Evolutionary conservation across 2,888 invertebrate species (phyloP).

Genomic region (Brachynemurus nebulosus): DNA sequence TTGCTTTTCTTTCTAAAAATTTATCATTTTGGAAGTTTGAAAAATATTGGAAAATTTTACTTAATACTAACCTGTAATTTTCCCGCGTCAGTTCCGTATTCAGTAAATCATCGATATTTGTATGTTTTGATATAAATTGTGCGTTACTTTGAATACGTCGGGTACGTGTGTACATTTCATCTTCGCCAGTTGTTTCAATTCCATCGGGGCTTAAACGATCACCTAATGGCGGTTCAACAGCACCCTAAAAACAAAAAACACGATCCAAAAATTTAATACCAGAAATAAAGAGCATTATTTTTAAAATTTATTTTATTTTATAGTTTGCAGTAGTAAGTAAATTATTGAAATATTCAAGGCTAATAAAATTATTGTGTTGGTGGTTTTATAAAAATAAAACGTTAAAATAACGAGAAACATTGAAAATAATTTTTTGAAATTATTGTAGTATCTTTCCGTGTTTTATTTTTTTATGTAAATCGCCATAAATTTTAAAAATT

Average conservation of each 20-base stretch:
- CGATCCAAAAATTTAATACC: too few species aligned
- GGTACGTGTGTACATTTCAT: conserved; percentile 33
- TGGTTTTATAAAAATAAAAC: too few species aligned
- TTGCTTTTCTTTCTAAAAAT: too few species aligned
- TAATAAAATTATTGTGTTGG: too few species aligned
- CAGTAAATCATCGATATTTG: conserved; percentile 80
- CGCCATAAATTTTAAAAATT: too few species aligned
- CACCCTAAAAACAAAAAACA: conserved; percentile 36
- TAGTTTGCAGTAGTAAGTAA: too few species aligned
- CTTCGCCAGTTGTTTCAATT: conserved; percentile 37
- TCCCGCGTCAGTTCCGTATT: conserved; percentile 32
- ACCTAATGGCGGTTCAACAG: conserved; percentile 48
- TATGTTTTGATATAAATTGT: conserved; percentile 69
- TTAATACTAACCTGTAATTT: conserved; percentile 4
- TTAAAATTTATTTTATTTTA: too few species aligned
- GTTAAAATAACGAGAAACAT: too few species aligned
- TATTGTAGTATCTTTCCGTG: neutral
- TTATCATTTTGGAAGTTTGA: too few species aligned
- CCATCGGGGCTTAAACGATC: conserved; percentile 73
- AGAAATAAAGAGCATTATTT: too few species aligned
- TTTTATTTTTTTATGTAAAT: too few species aligned
- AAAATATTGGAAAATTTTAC: neutral
- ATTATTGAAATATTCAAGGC: too few species aligned
- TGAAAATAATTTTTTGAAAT: neutral
- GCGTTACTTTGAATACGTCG: conserved; percentile 32